phyloP scores from a whole-genome alignment of 2,888 invertebrate genomes.

The Pterostichus niger region DNA sequence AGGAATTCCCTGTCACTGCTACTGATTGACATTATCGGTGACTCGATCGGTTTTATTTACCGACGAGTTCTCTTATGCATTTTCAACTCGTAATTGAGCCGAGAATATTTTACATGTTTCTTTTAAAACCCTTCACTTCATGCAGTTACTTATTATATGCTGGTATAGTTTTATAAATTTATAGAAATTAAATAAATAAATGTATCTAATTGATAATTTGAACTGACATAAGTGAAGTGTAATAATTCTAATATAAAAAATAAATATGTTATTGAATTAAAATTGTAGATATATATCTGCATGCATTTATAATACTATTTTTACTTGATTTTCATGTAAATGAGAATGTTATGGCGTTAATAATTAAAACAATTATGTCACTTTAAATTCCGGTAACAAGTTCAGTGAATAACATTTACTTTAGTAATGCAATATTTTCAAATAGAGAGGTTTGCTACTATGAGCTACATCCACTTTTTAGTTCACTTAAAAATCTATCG shows the following conservation, averaged over 20 bases:
- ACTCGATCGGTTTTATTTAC: constrained; percentile 36
- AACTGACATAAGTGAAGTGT: background rate
- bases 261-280: background rate
- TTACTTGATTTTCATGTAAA: too few relatives aligned
- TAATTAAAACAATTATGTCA: background rate
- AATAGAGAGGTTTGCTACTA: too few relatives aligned
- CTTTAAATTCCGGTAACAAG: background rate
- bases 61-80: constrained; percentile 1
- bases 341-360: background rate
- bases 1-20: constrained; percentile 54
- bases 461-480: too few relatives aligned
- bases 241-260: background rate
- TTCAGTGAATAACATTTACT: background rate
- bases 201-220: background rate
- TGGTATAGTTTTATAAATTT: background rate
- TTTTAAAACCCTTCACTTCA: constrained; percentile 2
- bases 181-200: background rate
- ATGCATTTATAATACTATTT: background rate
- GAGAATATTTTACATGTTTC: constrained; percentile 1
- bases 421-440: too few relatives aligned
- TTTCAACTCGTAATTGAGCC: constrained; percentile 17
- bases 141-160: background rate
- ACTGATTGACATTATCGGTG: constrained; percentile 50
- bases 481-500: too few relatives aligned
- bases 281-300: background rate